A percentile compares a stretch with the other conserved stretches of the same genome.
Evolutionary conservation across 2,888 invertebrate species (phyloP).

Genomic region (Liopterus haemorrhoidalis): DNA sequence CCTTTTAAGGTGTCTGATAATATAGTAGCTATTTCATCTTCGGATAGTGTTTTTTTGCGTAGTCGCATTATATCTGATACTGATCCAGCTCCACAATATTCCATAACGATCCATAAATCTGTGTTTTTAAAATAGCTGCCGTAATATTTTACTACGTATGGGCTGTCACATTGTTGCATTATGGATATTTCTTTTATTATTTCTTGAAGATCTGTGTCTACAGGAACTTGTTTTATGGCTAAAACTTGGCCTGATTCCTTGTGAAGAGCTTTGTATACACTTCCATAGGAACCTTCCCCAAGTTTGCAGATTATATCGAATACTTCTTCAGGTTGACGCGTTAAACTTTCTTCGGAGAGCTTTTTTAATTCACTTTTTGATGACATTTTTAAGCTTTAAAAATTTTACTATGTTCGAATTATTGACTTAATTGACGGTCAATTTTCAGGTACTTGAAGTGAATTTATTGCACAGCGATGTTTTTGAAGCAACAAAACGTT

Average conservation of each 20-base stretch:
- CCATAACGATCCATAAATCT: conserved; percentile 98
- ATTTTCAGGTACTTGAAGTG: too few relatives aligned
- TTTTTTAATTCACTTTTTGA: conserved; percentile 71
- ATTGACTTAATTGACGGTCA: too few relatives aligned
- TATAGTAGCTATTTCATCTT: conserved; percentile 90
- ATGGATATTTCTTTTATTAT: conserved; percentile 98
- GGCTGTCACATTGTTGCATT: conserved; percentile 98
- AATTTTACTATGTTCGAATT: too few relatives aligned
- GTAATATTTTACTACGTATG: conserved; percentile 96
- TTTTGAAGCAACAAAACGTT: too few relatives aligned
- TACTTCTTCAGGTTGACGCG: conserved; percentile 92
- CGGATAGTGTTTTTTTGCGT: conserved; percentile 84
- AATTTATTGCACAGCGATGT: too few relatives aligned
- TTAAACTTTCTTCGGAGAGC: conserved; percentile 86
- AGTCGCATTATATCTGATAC: conserved; percentile 96
- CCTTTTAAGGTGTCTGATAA: conserved; percentile 88
- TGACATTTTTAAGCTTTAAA: too few relatives aligned
- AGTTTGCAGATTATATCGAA: conserved; percentile 95
- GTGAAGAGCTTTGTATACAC: conserved; percentile 94
- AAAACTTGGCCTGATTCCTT: conserved; percentile 87
- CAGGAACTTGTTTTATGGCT: conserved; percentile 95
- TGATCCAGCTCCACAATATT: conserved; percentile 95
- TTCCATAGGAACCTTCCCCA: conserved; percentile 91
- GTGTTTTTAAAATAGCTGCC: conserved; percentile 97
- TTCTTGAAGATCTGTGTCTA: conserved; percentile 93